A percentile compares a stretch with the other conserved stretches of the same genome.
These are phyloP conservation scores for Micrasema minimum DNA, from an alignment of 1,140 invertebrate species.

Conservation along the genomic window DNA sequence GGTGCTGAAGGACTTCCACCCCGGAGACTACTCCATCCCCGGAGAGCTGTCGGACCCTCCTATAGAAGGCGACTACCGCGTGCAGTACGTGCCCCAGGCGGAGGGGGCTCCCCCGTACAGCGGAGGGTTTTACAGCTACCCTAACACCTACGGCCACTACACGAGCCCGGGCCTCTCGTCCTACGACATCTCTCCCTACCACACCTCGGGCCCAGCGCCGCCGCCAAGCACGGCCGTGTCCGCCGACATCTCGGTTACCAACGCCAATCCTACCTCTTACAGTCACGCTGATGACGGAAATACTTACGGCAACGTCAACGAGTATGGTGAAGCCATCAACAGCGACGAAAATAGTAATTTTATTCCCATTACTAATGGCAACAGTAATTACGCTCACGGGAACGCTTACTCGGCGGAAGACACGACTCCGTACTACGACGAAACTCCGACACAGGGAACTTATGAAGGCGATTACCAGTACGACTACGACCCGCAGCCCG, in stretches of 20 bases:
- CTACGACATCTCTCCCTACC: slow-evolving; percentile 49
- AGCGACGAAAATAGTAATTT: neutral
- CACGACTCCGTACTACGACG: neutral
- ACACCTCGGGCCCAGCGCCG: no score
- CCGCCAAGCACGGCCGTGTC: no score
- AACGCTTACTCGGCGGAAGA: neutral
- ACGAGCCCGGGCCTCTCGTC: slow-evolving; percentile 26
- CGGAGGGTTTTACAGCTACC: slow-evolving; percentile 35
- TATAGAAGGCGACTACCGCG: neutral
- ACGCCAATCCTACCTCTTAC: no score
- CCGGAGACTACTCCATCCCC: slow-evolving; percentile 35
- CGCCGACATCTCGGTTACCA: no score
- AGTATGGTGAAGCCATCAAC: neutral
- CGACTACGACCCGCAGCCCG: neutral
- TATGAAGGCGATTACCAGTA: slow-evolving; percentile 6
- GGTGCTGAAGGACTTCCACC: neutral
- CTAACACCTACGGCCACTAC: slow-evolving; percentile 37
- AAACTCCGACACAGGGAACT: neutral
- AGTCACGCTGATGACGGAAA: neutral
- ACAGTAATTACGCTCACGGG: neutral
- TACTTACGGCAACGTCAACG: neutral
- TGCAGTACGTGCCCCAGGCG: neutral
- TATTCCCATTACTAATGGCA: no score
- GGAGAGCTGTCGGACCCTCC: slow-evolving; percentile 33
- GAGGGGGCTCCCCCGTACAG: slow-evolving; percentile 1